Evolutionary conservation across 2,113 vertebrate genomes (phyloP), one percentile per base, ranked within the genome.

Genomic region (Chitala chitala): DNA sequence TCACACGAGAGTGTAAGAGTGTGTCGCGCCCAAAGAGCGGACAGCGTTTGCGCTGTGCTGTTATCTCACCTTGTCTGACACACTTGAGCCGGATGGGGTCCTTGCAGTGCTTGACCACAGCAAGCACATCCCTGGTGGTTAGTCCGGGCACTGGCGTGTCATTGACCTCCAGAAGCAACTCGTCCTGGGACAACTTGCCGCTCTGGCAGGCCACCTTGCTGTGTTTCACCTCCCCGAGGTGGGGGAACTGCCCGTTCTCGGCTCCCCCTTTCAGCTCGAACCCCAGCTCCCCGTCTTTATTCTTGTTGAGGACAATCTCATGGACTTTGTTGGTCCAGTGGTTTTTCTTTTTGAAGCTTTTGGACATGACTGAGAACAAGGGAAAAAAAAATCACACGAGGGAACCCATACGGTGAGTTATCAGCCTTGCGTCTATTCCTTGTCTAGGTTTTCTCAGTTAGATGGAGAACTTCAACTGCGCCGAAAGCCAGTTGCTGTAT

Each of bases 321-420:
- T 98, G 96, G 94, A 98, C 96, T 92, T 96, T 96, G 91, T 94
- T 97, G 79, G 95, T 98, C 96, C 96, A 98, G 93, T 99, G 96
- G 91, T 93, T 96, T 87, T 98, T 98, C 92, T 98, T 99, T 89
- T 97, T 98, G 89, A 96, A 92, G 91, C 92, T 96, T 88, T 98
- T 99, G 90, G 96, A 98, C 96, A 98, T 98, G 86, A 93, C 94
- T 91, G 89, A 86, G 78, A 80, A 84, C 33, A n/a, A 82, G 44
- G 44, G 44, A 80, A 63, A 74, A 80, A 75, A 82, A 44, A 74
- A 54, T 79, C 78, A 83, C 84, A 80, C 61, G 85, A 81, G 82
- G 80, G 79, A 80, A 84, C 76, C 81, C 81, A 78, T 79, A 76
- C 78, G 81, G 73, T 64, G 61, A 65, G 69, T 55, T 71, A 29